A percentile compares a stretch with the other conserved stretches of the same genome.
phyloP scores from a whole-genome alignment of 2,113 vertebrate species.

The Polypterus bichir region DNA sequence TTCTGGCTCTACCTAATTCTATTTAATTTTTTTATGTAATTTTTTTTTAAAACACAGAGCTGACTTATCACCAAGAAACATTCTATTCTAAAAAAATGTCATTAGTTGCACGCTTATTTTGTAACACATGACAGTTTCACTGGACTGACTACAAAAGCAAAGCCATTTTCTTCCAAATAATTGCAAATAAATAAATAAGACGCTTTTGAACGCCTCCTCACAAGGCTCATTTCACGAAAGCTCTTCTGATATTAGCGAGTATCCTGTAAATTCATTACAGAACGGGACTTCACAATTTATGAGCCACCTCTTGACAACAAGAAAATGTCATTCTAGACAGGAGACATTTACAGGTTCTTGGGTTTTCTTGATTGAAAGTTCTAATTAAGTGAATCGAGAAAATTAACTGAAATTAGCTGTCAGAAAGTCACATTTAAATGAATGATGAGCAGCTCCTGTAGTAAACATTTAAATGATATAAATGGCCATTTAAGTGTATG shows the following conservation, averaged over 20 bases:
- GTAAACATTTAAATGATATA: conserved; percentile 99
- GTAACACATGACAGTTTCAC: too few species aligned
- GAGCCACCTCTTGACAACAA: conserved; percentile 39
- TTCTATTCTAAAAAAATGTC: too few species aligned
- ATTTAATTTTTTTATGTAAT: too few species aligned
- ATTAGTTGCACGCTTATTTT: too few species aligned
- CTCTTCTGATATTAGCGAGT: conserved; percentile 16
- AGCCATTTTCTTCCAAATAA: too few species aligned
- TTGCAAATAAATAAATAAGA: too few species aligned
- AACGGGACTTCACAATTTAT: conserved; percentile 35
- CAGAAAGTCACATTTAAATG: conserved; percentile 97
- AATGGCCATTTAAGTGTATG: conserved; percentile 98
- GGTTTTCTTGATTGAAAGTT: conserved; percentile 74
- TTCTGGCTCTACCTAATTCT: too few species aligned
- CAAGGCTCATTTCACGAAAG: too few species aligned
- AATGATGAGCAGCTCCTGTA: conserved; percentile 76
- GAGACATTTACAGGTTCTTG: conserved; percentile 47
- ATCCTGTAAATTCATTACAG: conserved; percentile 37
- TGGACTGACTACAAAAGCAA: too few species aligned
- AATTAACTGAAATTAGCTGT: conserved; percentile 98
- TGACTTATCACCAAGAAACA: too few species aligned
- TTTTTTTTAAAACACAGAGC: too few species aligned
- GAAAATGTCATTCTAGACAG: conserved; percentile 33
- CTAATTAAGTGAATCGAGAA: conserved; percentile 94
- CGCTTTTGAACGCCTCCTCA: too few species aligned